Evolutionary conservation across 37 sponge, comb jelly and placozoan species (phyloP).

Genomic region (Beroe forskalii): DNA sequence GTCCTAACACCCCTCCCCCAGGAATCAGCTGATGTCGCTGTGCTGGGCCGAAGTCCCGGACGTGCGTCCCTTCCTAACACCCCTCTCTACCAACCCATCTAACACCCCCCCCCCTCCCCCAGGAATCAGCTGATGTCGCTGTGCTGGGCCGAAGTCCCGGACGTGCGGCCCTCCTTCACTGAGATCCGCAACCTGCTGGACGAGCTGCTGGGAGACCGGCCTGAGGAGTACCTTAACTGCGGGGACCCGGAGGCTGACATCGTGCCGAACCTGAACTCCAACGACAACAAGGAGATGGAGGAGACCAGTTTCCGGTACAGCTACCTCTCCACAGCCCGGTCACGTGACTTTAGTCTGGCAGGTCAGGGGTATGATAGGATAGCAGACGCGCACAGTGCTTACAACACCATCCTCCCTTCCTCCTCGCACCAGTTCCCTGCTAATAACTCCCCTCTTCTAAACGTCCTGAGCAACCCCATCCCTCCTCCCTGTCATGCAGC

Average conservation of each 20-base stretch:
- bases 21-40: conserved; percentile 49
- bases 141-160: conserved; percentile 17
- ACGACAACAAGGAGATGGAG: conserved; percentile 58
- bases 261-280: conserved; percentile 49
- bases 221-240: conserved; percentile 53
- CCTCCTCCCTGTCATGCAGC: conserved; percentile 16
- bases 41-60: not conserved
- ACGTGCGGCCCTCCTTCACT: conserved; percentile 63
- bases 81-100: not conserved
- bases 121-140: conserved; percentile 53
- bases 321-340: conserved; percentile 8
- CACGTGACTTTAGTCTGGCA: not conserved
- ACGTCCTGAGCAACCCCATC: conserved; percentile 40
- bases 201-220: conserved; percentile 58
- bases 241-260: conserved; percentile 49
- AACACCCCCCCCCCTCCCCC: not conserved
- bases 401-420: not conserved
- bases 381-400: conserved; percentile 50
- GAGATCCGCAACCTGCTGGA: conserved; percentile 40
- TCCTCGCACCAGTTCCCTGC: not conserved
- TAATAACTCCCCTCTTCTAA: not conserved
- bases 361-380: conserved; percentile 38
- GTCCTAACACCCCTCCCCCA: not conserved
- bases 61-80: conserved; percentile 5
- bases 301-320: conserved; percentile 39